Evolutionary conservation across 2,113 vertebrate species (phyloP).

Genomic region (Grus americana): DNA sequence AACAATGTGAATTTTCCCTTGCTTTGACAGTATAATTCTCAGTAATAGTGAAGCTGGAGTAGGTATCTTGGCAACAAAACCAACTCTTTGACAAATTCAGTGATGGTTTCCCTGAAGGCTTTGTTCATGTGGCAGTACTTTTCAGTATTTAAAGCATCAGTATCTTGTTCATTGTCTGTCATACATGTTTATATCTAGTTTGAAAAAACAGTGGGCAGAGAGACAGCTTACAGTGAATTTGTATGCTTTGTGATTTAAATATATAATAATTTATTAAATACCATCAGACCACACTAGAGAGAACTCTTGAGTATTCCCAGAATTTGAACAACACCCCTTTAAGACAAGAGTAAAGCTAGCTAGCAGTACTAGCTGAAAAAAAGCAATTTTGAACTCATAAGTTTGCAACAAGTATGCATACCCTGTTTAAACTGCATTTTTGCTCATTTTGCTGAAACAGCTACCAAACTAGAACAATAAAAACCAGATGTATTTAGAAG

Average conservation of each 20-base stretch:
- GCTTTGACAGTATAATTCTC: constrained; percentile 42
- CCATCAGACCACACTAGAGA: neutral
- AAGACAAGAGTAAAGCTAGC: neutral
- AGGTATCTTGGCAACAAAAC: constrained; percentile 44
- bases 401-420: neutral
- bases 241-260: neutral
- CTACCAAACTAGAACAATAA: neutral
- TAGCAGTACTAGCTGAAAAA: neutral
- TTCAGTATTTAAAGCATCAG: neutral
- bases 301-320: neutral
- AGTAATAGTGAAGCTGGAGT: neutral
- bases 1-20: constrained; percentile 12
- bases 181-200: neutral
- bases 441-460: neutral
- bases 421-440: neutral
- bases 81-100: neutral
- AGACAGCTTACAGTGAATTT: neutral
- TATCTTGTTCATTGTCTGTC: neutral
- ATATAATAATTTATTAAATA: neutral
- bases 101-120: neutral
- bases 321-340: neutral
- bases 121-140: neutral
- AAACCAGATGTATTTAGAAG: neutral
- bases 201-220: neutral
- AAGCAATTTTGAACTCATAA: neutral